Evolutionary conservation across 2,113 vertebrate species (phyloP).

Genomic region (Chaenogobius annularis): DNA sequence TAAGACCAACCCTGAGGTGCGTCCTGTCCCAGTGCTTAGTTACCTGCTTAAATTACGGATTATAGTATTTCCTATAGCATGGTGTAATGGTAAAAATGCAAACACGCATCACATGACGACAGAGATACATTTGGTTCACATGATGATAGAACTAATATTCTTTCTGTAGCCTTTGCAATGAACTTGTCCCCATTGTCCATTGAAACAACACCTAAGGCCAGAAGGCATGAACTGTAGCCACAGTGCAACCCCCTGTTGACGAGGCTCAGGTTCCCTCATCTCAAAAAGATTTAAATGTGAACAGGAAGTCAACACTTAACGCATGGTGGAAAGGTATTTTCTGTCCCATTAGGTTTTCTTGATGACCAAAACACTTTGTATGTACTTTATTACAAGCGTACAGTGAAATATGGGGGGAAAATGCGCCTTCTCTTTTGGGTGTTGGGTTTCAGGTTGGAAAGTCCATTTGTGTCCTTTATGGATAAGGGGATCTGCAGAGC

Average conservation of each 20-base stretch:
- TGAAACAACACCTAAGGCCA: slow-evolving; percentile 4
- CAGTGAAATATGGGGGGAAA: neutral
- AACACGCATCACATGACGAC: neutral
- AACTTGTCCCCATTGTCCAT: slow-evolving; percentile 5
- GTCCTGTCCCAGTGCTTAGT: neutral
- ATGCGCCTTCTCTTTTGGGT: slow-evolving; percentile 64
- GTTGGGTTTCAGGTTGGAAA: slow-evolving; percentile 76
- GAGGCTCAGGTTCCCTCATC: slow-evolving; percentile 38
- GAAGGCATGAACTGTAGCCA: slow-evolving; percentile 18
- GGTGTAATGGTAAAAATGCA: neutral
- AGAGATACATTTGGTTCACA: neutral
- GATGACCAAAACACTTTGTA: slow-evolving; percentile 6
- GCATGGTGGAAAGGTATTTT: slow-evolving; percentile 17
- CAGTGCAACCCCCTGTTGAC: slow-evolving; percentile 13
- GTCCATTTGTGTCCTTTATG: slow-evolving; percentile 67
- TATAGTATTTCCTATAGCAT: neutral
- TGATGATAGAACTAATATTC: neutral
- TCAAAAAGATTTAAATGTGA: slow-evolving; percentile 28
- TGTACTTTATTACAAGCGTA: slow-evolving; percentile 13
- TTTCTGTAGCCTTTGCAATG: slow-evolving; percentile 4
- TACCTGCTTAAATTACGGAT: neutral
- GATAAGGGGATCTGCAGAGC: slow-evolving; percentile 39
- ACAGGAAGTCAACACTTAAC: slow-evolving; percentile 32
- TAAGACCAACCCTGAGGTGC: neutral
- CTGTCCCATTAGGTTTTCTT: slow-evolving; percentile 3